Evolutionary conservation across 2,888 invertebrate species (phyloP).

Genomic region (Hypomecis atomaria): DNA sequence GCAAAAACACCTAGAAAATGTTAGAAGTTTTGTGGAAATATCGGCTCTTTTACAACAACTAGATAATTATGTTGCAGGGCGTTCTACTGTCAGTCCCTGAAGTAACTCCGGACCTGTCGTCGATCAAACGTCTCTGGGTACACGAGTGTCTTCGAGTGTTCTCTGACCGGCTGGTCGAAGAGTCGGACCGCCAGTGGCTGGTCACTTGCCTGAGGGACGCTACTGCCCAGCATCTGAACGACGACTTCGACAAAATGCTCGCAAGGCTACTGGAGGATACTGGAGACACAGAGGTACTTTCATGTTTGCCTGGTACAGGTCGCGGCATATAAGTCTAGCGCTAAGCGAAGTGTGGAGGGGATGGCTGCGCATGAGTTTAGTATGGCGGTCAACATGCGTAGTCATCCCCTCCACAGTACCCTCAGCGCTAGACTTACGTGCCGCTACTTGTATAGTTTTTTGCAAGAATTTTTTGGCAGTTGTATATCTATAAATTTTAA

Average conservation of each 20-base stretch:
- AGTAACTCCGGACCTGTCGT: constrained; percentile 92
- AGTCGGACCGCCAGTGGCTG: constrained; percentile 92
- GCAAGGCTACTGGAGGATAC: constrained; percentile 80
- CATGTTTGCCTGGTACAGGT: no score
- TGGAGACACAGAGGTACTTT: constrained; percentile 48
- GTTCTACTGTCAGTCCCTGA: constrained; percentile 96
- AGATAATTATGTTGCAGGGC: constrained; percentile 87
- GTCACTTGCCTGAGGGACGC: constrained; percentile 88
- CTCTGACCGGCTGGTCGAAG: constrained; percentile 95
- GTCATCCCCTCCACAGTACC: no score
- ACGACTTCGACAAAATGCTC: constrained; percentile 89
- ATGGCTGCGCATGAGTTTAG: no score
- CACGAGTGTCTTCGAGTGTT: constrained; percentile 97
- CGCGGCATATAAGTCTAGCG: no score
- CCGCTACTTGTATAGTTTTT: no score
- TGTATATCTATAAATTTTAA: no score
- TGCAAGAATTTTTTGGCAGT: no score
- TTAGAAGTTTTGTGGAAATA: no score
- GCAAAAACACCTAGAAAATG: no score
- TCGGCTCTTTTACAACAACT: not conserved
- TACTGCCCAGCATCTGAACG: constrained; percentile 84
- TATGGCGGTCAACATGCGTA: no score
- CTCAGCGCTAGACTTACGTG: no score
- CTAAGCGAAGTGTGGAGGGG: no score
- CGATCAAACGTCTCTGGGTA: constrained; percentile 97